Evolutionary conservation across 1,140 invertebrate species (phyloP).

Genomic region (Globodera ellingtonae): DNA sequence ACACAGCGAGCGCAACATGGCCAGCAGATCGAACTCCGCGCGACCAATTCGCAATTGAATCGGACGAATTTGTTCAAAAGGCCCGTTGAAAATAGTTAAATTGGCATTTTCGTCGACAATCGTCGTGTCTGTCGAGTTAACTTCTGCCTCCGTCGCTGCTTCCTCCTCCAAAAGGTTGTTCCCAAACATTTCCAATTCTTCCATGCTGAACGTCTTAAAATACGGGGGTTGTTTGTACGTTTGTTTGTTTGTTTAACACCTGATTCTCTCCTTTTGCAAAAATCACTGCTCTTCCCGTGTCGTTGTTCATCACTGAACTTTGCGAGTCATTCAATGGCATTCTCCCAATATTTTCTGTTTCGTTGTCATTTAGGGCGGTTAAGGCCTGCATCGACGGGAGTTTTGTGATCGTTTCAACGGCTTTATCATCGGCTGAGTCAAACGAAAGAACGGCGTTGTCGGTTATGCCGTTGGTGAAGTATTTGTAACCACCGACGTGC

Average conservation of each 20-base stretch:
- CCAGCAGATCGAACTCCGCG: conserved; percentile 51
- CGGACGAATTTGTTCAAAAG: conserved; percentile 49
- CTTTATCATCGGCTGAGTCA: conserved; percentile 13
- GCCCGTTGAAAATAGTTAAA: conserved; percentile 16
- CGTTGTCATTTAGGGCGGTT: not conserved
- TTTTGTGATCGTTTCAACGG: not conserved
- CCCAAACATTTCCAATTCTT: conserved; percentile 17
- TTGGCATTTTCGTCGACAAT: conserved; percentile 2
- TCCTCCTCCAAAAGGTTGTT: conserved; percentile 20
- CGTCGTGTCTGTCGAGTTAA: not conserved
- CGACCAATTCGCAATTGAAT: conserved; percentile 40
- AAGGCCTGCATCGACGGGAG: not conserved
- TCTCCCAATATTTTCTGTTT: not conserved
- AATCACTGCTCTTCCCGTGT: conserved; percentile 3
- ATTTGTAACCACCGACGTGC: conserved; percentile 58
- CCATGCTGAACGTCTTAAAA: conserved; percentile 19
- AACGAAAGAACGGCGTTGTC: conserved; percentile 18
- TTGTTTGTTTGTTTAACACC: conserved; percentile 41
- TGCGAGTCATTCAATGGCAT: not conserved
- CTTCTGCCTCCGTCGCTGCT: not conserved
- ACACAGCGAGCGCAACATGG: conserved; percentile 56
- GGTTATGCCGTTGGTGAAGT: conserved; percentile 33
- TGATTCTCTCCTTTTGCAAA: conserved; percentile 69
- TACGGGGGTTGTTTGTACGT: not conserved
- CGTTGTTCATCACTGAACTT: not conserved